Percentiles rank a stretch among this genome's conserved stretches.
phyloP scores from a whole-genome alignment of 2,113 vertebrate genomes.

The Bos javanicus region DNA sequence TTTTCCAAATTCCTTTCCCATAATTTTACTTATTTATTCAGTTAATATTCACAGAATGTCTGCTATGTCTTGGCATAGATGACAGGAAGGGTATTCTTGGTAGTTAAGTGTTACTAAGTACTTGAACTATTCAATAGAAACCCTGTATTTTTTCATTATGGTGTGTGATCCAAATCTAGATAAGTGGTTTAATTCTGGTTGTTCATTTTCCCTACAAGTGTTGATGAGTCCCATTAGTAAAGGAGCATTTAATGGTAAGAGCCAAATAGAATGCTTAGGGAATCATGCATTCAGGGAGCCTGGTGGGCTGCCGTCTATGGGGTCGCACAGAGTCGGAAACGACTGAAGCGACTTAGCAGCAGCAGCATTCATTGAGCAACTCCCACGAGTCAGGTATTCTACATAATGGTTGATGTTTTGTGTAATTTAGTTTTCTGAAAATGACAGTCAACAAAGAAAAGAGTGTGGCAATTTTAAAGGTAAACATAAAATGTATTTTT shows the following conservation, averaged over 20 bases:
- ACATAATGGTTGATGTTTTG: not conserved
- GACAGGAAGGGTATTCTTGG: not conserved
- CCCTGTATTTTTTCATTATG: not conserved
- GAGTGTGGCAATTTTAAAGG: not conserved
- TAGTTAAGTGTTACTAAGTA: not conserved
- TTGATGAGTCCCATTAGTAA: not conserved
- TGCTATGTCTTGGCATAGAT: not conserved
- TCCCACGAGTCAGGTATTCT: not conserved
- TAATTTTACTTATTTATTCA: not conserved
- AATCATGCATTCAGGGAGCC: not conserved
- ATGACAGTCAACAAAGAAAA: constrained; percentile 7
- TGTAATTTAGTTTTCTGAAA: constrained; percentile 24
- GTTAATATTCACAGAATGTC: not conserved
- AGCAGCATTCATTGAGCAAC: not conserved
- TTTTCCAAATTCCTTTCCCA: not conserved
- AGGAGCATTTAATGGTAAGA: not conserved
- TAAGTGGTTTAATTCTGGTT: constrained; percentile 7
- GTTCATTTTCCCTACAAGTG: not conserved
- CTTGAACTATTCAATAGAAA: not conserved
- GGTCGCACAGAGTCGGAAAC: no score
- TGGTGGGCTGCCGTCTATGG: no score
- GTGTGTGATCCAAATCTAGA: not conserved
- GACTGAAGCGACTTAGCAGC: no score
- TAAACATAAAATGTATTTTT: not conserved
- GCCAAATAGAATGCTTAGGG: not conserved